Base-by-base conservation (phyloP, 1,140 invertebrate species). In the Drosophila miranda region DNA sequence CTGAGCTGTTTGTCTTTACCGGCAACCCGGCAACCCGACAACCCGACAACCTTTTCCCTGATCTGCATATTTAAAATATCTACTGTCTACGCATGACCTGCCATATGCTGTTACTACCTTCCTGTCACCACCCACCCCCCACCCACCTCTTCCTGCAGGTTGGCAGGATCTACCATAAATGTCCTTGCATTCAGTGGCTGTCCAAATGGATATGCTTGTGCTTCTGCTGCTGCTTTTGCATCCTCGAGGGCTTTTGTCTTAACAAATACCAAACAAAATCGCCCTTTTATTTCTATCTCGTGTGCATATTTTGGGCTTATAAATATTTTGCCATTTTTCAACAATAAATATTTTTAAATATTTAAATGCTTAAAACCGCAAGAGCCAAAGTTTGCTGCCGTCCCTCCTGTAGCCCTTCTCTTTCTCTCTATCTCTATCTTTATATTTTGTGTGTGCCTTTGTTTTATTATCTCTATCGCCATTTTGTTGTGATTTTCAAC, bases 311-410 rank as follows among this genome's bases (percentile, higher is more conserved):
- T 81, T 55, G 34, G 23, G 57, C 68, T 62, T 68, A 81, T 81
- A 81, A 81, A 81, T 81, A 81, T 81, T 81, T 81, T 64, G 63
- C 28, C 57, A 81, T 81, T 81, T 69, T 81, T 81, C 78, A 81
- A 64, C 78, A 81, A 81, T 82, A 81, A 82, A 81, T 81, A 81
- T 81, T 76, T 81, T 81, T 73, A 81, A 81, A 81, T 81, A 81
- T 81, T 81, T 81, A 81, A 81, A 81, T 81, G 61, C 49, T 53
- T 42, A 69, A 38, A 38, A 75, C 70, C 70, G 57, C 76, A 79
- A 48, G 72, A 62, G 61, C 64, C 70, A 49, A 77, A 71, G 51
- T 69, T 57, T 55, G 41, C 41, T 43, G 54, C 28, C 42, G 45
- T 42, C 51, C 16, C 54, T 34, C 43, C 49, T 11, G 16, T n/a